Evolutionary conservation across 2,113 vertebrate genomes (phyloP).

Genomic region (Chaetops frenatus): DNA sequence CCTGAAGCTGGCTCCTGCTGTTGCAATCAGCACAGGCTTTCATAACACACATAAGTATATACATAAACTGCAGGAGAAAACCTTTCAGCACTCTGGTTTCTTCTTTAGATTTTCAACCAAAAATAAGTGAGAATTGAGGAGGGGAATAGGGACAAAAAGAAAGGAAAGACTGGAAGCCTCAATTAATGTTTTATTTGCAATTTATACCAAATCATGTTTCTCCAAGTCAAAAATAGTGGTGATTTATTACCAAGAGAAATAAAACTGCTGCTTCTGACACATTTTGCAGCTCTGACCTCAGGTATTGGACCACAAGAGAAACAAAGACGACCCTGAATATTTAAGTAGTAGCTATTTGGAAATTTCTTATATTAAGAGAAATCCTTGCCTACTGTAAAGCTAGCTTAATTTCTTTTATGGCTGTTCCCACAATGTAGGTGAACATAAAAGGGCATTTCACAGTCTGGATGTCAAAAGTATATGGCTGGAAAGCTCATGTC

Average conservation of each 20-base stretch:
- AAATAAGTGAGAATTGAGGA: background rate
- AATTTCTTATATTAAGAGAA: background rate
- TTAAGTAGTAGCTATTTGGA: background rate
- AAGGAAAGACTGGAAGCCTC: background rate
- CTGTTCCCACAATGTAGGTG: background rate
- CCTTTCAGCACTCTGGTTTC: slow-evolving; percentile 15
- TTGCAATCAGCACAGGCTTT: slow-evolving; percentile 53
- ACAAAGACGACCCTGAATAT: background rate
- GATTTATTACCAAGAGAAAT: background rate
- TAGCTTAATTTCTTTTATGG: background rate
- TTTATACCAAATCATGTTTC: background rate
- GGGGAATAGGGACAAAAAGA: background rate
- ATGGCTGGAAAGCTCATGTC: background rate
- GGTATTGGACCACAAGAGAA: background rate
- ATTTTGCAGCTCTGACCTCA: background rate
- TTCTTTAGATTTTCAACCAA: background rate
- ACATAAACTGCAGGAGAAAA: slow-evolving; percentile 39
- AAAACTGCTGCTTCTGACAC: background rate
- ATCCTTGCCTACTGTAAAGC: background rate
- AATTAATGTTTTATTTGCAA: background rate
- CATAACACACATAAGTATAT: background rate
- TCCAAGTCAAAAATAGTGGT: background rate
- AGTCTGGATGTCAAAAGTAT: background rate
- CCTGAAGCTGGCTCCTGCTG: slow-evolving; percentile 55
- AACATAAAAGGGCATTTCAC: background rate